Base-by-base conservation (phyloP, 2,797 vertebrate species). In the Stomatorhinus walkeri region DNA sequence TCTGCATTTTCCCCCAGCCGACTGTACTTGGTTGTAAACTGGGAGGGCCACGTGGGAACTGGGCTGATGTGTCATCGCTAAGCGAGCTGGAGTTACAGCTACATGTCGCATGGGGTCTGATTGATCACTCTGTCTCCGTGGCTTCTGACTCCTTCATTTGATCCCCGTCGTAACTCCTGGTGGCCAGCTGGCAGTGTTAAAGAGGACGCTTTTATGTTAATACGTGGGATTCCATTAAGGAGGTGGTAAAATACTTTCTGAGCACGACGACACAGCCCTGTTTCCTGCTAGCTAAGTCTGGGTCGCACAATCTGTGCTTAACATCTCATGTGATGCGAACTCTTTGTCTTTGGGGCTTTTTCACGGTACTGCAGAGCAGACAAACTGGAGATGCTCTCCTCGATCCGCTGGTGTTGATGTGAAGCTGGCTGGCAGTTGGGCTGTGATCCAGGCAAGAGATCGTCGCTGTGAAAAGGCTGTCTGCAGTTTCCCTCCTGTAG, bases 81-180 rank as follows among this genome's bases (percentile, higher is more conserved):
- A 40, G 59, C 24, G 54, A 59, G 68, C 89, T 89, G 54, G 85
- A 90, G n/a, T 85, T 91, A 89, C 90, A 86, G 89, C 68, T n/a
- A 61, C 10, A 19, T 89, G 88, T 90, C 85, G 84, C 81, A 40
- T 79, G 86, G 72, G 85, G 72, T 49, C 51, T 89, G 90, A 91
- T 92, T 88, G 89, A 88, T 90, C 87, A 89, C 88, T 89, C 49
- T 48, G 28, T 89, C 85, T 90, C 88, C 1, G 10, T 61, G 24
- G 89, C 32, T 85, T 89, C 72, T 87, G 87, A 87, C 64, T 89
- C 83, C 88, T 89, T 89, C 87, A 40, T 88, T 54, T 51, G 48
- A 22, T 16, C 48, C 49, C n/a, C 32, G n/a, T 22, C 10, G n/a
- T 84, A 83, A 64, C 88, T 88, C 54, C 76, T 61, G 79, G 8